Evolutionary conservation across 2,797 vertebrate genomes (phyloP).

Genomic region (Pseudochromis fuscus): DNA sequence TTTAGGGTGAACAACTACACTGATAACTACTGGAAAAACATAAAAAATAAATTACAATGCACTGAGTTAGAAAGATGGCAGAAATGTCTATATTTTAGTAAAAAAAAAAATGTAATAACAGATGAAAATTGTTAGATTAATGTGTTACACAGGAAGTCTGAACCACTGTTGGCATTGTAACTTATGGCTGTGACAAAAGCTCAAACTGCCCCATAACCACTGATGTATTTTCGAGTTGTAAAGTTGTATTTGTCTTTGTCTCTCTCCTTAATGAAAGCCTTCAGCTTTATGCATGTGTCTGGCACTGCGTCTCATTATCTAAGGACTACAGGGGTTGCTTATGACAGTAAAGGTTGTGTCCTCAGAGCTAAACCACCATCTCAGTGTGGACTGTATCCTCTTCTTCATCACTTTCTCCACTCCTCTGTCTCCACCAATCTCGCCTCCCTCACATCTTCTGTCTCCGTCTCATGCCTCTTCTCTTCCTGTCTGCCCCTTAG

Average conservation of each 20-base stretch:
- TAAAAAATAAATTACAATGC: not conserved
- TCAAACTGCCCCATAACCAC: not conserved
- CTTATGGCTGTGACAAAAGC: not conserved
- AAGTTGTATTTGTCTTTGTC: constrained; percentile 30
- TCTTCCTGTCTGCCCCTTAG: constrained; percentile 50
- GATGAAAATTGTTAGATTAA: not conserved
- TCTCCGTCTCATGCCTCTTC: constrained; percentile 24
- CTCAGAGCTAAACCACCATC: constrained; percentile 36
- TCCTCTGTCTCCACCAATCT: constrained; percentile 32
- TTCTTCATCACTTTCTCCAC: constrained; percentile 34
- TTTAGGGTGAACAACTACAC: not conserved
- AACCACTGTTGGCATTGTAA: too few relatives aligned
- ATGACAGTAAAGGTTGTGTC: constrained; percentile 70
- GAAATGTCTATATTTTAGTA: not conserved
- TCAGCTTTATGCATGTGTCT: constrained; percentile 50
- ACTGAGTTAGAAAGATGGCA: not conserved
- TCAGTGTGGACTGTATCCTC: constrained; percentile 5
- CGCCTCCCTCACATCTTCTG: constrained; percentile 52
- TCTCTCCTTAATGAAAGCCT: constrained; percentile 49
- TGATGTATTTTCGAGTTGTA: constrained; percentile 18
- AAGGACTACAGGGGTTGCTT: constrained; percentile 27
- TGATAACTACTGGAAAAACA: not conserved
- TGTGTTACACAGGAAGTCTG: too few relatives aligned
- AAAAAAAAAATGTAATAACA: not conserved
- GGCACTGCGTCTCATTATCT: constrained; percentile 58